A percentile compares a stretch with the other conserved stretches of the same genome.
Conservation (phyloP, 2,888 invertebrate genomes). For the Periphyllus acericola region DNA sequence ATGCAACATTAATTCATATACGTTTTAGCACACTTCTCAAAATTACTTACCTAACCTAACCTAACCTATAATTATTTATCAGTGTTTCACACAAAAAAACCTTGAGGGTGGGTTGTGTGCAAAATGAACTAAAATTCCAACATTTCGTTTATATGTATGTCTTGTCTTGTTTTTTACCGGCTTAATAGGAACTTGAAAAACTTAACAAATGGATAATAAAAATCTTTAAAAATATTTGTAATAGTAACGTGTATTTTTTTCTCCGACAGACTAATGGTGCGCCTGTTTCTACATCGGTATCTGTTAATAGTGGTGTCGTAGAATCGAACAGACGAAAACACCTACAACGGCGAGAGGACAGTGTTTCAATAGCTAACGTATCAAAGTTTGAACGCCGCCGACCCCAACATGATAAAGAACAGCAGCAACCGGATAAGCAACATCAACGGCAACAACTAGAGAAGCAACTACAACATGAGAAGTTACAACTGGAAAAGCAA, state of each 20-base stretch:
- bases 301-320: background rate
- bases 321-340: slow-evolving; percentile 17
- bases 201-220: background rate
- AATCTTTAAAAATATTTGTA: background rate
- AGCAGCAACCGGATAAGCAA: background rate
- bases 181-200: background rate
- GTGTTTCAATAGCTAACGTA: background rate
- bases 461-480: background rate
- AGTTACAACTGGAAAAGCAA: too few species aligned
- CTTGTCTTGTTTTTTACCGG: background rate
- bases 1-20: too few species aligned
- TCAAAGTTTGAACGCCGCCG: slow-evolving; percentile 7
- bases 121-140: too few species aligned
- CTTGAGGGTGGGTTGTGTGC: too few species aligned
- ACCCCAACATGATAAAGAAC: background rate
- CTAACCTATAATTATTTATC: too few species aligned
- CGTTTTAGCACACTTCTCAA: too few species aligned
- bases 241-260: background rate
- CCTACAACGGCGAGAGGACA: background rate
- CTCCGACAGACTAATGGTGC: background rate
- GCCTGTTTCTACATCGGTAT: background rate
- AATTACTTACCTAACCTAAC: too few species aligned
- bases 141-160: too few species aligned
- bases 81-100: too few species aligned
- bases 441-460: background rate